phyloP scores from a whole-genome alignment of 2,113 vertebrate species.

The Microtus richardsoni region DNA sequence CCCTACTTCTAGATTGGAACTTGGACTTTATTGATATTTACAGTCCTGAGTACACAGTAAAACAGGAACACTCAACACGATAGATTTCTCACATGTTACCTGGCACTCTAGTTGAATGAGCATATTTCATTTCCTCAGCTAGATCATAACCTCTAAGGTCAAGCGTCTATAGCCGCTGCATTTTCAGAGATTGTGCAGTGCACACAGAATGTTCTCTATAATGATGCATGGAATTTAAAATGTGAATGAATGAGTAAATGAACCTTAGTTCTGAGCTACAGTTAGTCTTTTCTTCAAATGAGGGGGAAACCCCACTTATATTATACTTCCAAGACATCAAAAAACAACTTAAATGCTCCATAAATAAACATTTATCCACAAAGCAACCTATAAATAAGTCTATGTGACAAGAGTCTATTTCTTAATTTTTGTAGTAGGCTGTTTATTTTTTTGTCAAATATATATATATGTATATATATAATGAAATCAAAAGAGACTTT shows the following conservation, averaged over 20 bases:
- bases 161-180: background rate
- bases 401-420: background rate
- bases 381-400: background rate
- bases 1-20: background rate
- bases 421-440: background rate
- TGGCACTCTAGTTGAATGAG: background rate
- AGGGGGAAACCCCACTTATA: background rate
- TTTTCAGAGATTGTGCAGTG: background rate
- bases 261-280: background rate
- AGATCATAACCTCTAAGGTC: background rate
- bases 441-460: background rate
- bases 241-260: slow-evolving; percentile 7
- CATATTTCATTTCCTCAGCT: background rate
- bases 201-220: background rate
- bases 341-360: slow-evolving; percentile 15
- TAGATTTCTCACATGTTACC: background rate
- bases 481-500: slow-evolving; percentile 27
- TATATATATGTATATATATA: background rate
- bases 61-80: background rate
- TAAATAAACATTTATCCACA: background rate
- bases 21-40: background rate
- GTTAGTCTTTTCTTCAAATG: slow-evolving; percentile 25
- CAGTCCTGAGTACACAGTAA: background rate
- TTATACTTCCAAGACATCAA: background rate
- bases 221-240: background rate